Evolutionary conservation across 1,140 invertebrate genomes (phyloP).

Genomic region (Drosophila leontia): DNA sequence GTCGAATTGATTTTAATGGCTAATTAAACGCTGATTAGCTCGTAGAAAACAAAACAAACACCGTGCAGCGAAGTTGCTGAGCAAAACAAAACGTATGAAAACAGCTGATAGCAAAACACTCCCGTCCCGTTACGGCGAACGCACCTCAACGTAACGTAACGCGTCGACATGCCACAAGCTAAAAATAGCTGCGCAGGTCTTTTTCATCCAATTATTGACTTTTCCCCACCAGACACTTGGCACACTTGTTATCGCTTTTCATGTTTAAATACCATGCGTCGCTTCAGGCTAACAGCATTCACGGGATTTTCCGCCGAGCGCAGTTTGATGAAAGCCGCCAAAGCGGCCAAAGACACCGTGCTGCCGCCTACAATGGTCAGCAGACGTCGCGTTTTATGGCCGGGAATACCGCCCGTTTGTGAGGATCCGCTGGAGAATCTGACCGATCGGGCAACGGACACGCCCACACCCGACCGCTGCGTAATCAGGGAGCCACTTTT

Average conservation of each 20-base stretch:
- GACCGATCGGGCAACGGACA: slow-evolving; percentile 27
- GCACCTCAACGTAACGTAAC: slow-evolving; percentile 36
- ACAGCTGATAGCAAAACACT: slow-evolving; percentile 57
- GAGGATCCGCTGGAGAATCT: slow-evolving; percentile 29
- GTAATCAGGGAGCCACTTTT: slow-evolving; percentile 48
- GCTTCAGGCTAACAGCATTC: slow-evolving; percentile 58
- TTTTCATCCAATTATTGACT: slow-evolving; percentile 72
- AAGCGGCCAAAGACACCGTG: slow-evolving; percentile 52
- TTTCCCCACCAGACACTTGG: slow-evolving; percentile 46
- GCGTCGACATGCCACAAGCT: slow-evolving; percentile 65
- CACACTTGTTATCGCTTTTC: slow-evolving; percentile 14
- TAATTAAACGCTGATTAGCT: slow-evolving; percentile 26
- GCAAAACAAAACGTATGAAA: slow-evolving; percentile 57
- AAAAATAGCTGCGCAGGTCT: slow-evolving; percentile 81
- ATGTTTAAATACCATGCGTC: slow-evolving; percentile 57
- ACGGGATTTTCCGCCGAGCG: slow-evolving; percentile 52
- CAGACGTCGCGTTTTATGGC: slow-evolving; percentile 25
- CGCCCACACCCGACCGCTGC: slow-evolving; percentile 24
- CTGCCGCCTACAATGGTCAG: slow-evolving; percentile 56
- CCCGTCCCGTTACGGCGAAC: slow-evolving; percentile 23
- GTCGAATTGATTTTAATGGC: slow-evolving; percentile 21
- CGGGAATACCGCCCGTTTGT: slow-evolving; percentile 15
- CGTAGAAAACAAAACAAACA: slow-evolving; percentile 24
- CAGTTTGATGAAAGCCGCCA: slow-evolving; percentile 57
- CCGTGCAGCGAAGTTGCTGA: slow-evolving; percentile 58